A percentile compares a stretch with the other conserved stretches of the same genome.
Evolutionary conservation across 1,140 invertebrate genomes (phyloP).

Genomic region (Drosophila baimaii): DNA sequence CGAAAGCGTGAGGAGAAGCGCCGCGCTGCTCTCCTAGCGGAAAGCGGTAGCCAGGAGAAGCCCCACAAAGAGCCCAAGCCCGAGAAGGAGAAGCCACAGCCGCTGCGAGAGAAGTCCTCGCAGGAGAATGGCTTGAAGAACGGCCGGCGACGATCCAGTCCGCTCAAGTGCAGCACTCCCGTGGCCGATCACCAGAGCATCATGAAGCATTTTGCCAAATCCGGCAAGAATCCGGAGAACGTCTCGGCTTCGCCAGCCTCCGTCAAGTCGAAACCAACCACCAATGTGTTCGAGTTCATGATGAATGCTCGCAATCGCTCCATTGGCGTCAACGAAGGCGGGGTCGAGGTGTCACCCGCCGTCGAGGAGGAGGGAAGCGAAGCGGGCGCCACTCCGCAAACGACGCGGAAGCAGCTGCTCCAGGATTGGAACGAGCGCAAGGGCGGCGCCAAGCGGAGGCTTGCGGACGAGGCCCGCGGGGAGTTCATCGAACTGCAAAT

Average conservation of each 20-base stretch:
- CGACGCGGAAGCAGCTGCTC: conserved; percentile 85
- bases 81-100: conserved; percentile 49
- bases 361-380: conserved; percentile 52
- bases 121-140: conserved; percentile 63
- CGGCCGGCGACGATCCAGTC: conserved; percentile 47
- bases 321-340: conserved; percentile 87
- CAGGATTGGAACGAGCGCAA: conserved; percentile 87
- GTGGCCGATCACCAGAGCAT: conserved; percentile 48
- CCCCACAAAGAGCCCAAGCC: conserved; percentile 17
- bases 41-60: conserved; percentile 34
- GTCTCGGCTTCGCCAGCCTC: not conserved
- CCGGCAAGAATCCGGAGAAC: conserved; percentile 26
- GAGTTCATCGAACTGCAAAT: conserved; percentile 85
- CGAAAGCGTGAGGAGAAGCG: conserved; percentile 79
- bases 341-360: conserved; percentile 84
- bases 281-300: conserved; percentile 87
- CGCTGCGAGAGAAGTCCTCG: conserved; percentile 66
- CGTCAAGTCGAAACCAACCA: conserved; percentile 31
- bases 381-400: conserved; percentile 83
- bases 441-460: conserved; percentile 85
- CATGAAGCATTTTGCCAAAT: conserved; percentile 61
- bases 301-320: conserved; percentile 87
- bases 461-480: conserved; percentile 86
- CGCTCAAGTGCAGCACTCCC: conserved; percentile 58
- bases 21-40: conserved; percentile 61